Conservation (phyloP, 2,113 vertebrate genomes). For the Chamaetylas fuelleborni region DNA sequence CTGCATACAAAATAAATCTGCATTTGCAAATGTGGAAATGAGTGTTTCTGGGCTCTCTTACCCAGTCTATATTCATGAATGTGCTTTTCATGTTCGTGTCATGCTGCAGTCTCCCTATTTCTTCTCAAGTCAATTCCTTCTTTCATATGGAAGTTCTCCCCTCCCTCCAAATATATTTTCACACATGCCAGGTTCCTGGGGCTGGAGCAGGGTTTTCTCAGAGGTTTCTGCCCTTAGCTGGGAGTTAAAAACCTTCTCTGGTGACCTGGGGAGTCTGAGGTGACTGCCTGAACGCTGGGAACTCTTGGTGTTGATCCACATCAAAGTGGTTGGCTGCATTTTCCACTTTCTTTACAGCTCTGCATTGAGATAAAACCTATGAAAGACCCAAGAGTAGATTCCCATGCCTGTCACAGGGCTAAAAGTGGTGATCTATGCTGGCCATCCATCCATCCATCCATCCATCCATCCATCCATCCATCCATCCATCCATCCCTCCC, state of each 20-base stretch:
- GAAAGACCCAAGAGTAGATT: background rate
- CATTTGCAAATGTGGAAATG: background rate
- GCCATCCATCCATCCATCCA: too few species aligned
- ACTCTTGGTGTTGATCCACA: background rate
- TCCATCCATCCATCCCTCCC: too few species aligned
- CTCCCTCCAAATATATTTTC: background rate
- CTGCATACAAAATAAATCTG: background rate
- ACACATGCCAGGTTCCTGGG: background rate
- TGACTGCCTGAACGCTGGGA: background rate
- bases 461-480: too few species aligned
- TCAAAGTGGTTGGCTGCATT: constrained; percentile 8
- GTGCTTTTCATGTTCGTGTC: constrained; percentile 6
- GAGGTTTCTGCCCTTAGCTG: background rate
- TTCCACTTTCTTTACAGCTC: background rate
- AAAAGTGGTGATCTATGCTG: background rate
- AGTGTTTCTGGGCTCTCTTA: background rate
- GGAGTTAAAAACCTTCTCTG: background rate
- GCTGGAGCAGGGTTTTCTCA: background rate
- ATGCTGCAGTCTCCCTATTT: background rate
- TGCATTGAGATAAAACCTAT: background rate
- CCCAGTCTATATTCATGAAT: background rate
- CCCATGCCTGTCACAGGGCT: background rate
- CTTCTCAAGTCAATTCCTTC: background rate
- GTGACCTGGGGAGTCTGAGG: background rate
- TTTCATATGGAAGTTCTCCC: constrained; percentile 37